Percentiles rank a stretch among this genome's conserved stretches.
Conservation (phyloP, 1,140 invertebrate species). For the Whitmania pigra region DNA sequence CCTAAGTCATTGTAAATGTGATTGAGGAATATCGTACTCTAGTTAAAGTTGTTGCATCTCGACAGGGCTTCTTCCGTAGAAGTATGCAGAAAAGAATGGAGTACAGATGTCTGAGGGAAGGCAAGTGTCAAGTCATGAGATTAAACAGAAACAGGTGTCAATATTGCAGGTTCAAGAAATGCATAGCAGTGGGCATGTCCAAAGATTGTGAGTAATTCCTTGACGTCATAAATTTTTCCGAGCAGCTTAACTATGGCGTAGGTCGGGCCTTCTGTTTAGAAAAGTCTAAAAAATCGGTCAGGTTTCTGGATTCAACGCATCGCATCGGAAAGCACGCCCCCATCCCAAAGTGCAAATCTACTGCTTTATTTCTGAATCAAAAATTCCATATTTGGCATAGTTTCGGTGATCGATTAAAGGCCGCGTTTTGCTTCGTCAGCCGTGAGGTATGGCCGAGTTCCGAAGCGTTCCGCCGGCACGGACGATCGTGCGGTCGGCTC, state of each 20-base stretch:
- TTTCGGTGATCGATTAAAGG: not conserved
- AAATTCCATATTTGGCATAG: not conserved
- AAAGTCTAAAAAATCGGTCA: not conserved
- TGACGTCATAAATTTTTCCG: not conserved
- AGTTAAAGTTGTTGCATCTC: not conserved
- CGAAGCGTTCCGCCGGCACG: slow-evolving; percentile 74
- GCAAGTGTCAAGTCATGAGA: slow-evolving; percentile 88
- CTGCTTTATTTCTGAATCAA: not conserved
- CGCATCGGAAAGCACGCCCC: not conserved
- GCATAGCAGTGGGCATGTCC: slow-evolving; percentile 91
- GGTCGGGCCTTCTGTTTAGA: not conserved
- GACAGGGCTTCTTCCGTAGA: slow-evolving; percentile 56
- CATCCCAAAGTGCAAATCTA: not conserved
- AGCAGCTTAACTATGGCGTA: no score
- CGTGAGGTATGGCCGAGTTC: slow-evolving; percentile 84
- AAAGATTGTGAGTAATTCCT: slow-evolving; percentile 57
- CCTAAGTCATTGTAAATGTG: no score
- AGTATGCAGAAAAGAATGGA: slow-evolving; percentile 97
- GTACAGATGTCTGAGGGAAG: slow-evolving; percentile 86
- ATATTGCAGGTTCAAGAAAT: slow-evolving; percentile 93
- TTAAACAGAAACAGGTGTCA: slow-evolving; percentile 93
- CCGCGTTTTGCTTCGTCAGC: no score
- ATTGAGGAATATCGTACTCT: not conserved
- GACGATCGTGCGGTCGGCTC: slow-evolving; percentile 44
- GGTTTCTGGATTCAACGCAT: not conserved